These are phyloP conservation scores for Pogonognathellus flavescens DNA, from an alignment of 1,140 invertebrate species.

Conservation along the genomic window DNA sequence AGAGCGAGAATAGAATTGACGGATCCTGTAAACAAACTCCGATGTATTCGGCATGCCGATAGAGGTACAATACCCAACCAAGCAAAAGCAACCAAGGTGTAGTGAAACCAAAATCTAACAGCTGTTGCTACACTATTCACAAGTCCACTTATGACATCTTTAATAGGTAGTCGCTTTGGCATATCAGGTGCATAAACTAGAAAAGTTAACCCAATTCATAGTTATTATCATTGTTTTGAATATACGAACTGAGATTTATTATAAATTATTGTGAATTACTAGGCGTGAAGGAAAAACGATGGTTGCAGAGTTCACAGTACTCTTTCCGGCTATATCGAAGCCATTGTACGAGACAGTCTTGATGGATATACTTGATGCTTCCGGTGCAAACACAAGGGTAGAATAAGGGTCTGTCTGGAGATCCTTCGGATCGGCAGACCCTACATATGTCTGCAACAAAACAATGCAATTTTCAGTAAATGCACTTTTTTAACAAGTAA, in stretches of 20 bases:
- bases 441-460: slow-evolving; percentile 88
- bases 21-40: slow-evolving; percentile 91
- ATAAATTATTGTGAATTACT: too few relatives aligned
- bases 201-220: slow-evolving; percentile 52
- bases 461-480: not conserved
- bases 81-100: slow-evolving; percentile 94
- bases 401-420: slow-evolving; percentile 87
- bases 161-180: slow-evolving; percentile 93
- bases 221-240: too few relatives aligned
- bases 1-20: slow-evolving; percentile 83
- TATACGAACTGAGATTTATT: too few relatives aligned
- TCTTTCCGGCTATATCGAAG: slow-evolving; percentile 94
- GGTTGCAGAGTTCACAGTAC: slow-evolving; percentile 98
- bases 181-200: slow-evolving; percentile 97
- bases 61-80: slow-evolving; percentile 98
- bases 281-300: slow-evolving; percentile 97
- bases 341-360: slow-evolving; percentile 81
- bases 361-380: slow-evolving; percentile 98
- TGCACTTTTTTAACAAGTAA: too few relatives aligned
- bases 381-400: slow-evolving; percentile 99
- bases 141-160: slow-evolving; percentile 90
- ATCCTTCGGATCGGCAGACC: slow-evolving; percentile 95
- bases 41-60: slow-evolving; percentile 95
- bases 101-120: slow-evolving; percentile 96
- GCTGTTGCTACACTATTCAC: slow-evolving; percentile 90